Percentiles rank a stretch among this genome's conserved stretches.
These are phyloP conservation scores for Conomelus anceps DNA, from an alignment of 2,888 invertebrate genomes.

Conservation along the genomic window DNA sequence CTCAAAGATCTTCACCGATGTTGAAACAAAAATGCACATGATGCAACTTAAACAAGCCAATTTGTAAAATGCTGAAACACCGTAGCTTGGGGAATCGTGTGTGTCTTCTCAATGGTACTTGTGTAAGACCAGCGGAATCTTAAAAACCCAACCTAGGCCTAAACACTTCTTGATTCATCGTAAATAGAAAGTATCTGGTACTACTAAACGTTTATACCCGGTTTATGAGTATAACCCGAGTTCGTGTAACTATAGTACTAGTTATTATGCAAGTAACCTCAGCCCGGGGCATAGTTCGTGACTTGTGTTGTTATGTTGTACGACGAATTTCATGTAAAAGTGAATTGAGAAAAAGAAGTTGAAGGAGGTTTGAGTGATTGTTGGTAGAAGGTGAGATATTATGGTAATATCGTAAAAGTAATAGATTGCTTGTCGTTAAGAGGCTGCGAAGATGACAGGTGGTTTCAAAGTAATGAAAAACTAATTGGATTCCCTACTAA, in stretches of 20 bases:
- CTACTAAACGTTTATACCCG: neutral
- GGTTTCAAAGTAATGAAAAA: neutral
- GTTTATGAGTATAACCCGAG: neutral
- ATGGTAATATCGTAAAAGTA: neutral
- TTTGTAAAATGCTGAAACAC: neutral
- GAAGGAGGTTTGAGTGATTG: neutral
- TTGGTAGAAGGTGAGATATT: neutral
- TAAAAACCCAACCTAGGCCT: neutral
- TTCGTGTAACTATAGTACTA: neutral
- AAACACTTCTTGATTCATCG: neutral
- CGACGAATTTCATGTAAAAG: neutral
- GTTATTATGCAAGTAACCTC: neutral
- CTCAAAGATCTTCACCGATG: neutral
- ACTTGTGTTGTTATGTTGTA: neutral
- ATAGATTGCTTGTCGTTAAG: neutral
- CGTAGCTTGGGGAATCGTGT: neutral
- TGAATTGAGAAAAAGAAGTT: neutral
- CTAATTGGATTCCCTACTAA: neutral
- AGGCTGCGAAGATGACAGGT: neutral
- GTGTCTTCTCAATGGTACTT: neutral
- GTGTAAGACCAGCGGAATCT: neutral
- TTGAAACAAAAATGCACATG: neutral
- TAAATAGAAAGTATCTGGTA: neutral
- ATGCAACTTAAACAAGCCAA: neutral
- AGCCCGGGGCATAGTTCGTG: neutral